These are phyloP conservation scores for Brachionus asplanchnoidis DNA, from an alignment of 1,140 invertebrate genomes.

Conservation along the genomic window DNA sequence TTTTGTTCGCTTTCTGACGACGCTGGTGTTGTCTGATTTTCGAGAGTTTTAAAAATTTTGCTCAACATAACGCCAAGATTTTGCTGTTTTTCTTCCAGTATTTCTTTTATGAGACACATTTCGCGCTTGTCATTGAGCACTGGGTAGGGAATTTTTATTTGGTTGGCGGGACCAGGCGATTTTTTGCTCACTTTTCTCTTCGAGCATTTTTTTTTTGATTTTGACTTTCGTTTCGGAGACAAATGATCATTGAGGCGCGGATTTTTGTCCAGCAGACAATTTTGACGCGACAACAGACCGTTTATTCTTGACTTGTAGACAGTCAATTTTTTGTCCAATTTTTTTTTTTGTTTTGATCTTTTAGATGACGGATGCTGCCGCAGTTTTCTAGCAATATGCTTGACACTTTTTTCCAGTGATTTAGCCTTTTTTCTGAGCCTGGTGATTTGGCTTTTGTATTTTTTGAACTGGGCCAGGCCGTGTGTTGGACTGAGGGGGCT, in stretches of 20 bases:
- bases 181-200: background rate
- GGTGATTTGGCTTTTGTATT: background rate
- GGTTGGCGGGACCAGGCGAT: background rate
- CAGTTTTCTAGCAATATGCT: background rate
- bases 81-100: constrained; percentile 25
- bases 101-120: background rate
- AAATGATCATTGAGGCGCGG: background rate
- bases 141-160: constrained; percentile 2
- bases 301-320: background rate
- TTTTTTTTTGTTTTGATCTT: background rate
- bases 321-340: background rate
- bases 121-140: constrained; percentile 36
- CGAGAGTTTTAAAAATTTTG: background rate
- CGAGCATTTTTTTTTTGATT: background rate
- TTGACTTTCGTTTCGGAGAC: background rate
- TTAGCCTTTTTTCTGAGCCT: background rate
- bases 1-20: background rate
- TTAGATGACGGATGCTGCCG: background rate
- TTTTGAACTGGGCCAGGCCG: background rate
- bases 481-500: background rate
- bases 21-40: background rate
- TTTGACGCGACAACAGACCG: background rate
- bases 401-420: background rate
- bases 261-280: background rate
- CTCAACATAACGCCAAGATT: background rate